phyloP scores from a whole-genome alignment of 2,113 vertebrate species.

The Regulus satrapa region DNA sequence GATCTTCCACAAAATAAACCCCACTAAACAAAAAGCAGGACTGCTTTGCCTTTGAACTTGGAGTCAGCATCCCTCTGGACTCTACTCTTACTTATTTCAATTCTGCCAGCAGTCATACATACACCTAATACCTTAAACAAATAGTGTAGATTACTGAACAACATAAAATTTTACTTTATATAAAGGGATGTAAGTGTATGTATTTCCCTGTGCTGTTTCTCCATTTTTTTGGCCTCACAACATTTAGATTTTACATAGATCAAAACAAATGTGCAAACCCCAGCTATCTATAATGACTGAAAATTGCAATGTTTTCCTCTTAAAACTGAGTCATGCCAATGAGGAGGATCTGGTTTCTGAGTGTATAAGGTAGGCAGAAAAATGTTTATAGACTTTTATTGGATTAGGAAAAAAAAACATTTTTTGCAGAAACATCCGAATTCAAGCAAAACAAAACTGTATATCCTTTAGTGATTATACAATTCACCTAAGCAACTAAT shows the following conservation, averaged over 20 bases:
- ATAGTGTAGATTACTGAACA: neutral
- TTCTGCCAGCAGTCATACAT: neutral
- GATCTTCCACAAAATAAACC: neutral
- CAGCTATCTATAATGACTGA: neutral
- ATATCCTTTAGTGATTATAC: neutral
- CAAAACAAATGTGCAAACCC: neutral
- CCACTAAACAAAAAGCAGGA: neutral
- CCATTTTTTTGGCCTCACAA: neutral
- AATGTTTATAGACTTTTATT: neutral
- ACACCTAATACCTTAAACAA: neutral
- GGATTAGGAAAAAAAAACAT: neutral
- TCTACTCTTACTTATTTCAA: neutral
- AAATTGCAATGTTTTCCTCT: neutral
- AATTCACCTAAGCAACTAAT: neutral
- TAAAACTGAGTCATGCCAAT: neutral
- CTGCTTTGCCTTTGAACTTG: neutral
- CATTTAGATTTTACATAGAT: neutral
- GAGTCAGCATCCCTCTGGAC: neutral
- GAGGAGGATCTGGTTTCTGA: neutral
- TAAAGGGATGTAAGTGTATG: neutral
- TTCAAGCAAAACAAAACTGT: neutral
- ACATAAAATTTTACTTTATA: neutral
- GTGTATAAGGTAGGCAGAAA: neutral
- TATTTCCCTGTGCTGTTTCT: neutral
- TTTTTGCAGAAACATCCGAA: neutral